phyloP scores from a whole-genome alignment of 2,888 invertebrate species.

The Yponomeuta evonymella region DNA sequence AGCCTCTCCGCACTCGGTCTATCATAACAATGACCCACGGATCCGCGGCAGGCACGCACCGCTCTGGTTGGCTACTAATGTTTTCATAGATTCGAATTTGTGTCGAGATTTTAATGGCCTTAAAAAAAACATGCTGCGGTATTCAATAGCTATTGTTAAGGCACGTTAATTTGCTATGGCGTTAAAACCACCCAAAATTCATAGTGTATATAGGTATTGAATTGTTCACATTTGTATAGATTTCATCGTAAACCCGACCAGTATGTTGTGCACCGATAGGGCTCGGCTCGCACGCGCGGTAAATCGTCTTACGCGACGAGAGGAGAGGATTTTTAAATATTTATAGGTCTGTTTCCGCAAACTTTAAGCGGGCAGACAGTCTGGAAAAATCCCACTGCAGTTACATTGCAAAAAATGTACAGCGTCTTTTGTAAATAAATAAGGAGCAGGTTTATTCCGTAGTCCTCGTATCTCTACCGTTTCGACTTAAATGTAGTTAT shows the following conservation, averaged over 20 bases:
- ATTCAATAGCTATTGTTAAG: too few relatives aligned
- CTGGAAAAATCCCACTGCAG: conserved; percentile 28
- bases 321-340: conserved; percentile 41
- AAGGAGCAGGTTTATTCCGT: not conserved
- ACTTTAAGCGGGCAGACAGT: conserved; percentile 31
- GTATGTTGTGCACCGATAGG: not conserved
- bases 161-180: too few relatives aligned
- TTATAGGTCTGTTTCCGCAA: conserved; percentile 40
- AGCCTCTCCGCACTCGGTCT: too few relatives aligned
- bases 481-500: not conserved
- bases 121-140: too few relatives aligned
- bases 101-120: too few relatives aligned
- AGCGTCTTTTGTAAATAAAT: conserved; percentile 3
- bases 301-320: conserved; percentile 36
- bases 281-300: conserved; percentile 14
- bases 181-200: too few relatives aligned
- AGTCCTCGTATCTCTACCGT: not conserved
- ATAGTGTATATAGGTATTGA: too few relatives aligned
- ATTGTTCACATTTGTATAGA: not conserved
- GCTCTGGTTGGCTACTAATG: too few relatives aligned
- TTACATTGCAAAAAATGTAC: conserved; percentile 6
- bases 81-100: too few relatives aligned
- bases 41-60: too few relatives aligned
- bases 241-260: not conserved
- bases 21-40: too few relatives aligned